Evolutionary conservation across 2,888 invertebrate genomes (phyloP).

Genomic region (Steinernema hermaphroditum): DNA sequence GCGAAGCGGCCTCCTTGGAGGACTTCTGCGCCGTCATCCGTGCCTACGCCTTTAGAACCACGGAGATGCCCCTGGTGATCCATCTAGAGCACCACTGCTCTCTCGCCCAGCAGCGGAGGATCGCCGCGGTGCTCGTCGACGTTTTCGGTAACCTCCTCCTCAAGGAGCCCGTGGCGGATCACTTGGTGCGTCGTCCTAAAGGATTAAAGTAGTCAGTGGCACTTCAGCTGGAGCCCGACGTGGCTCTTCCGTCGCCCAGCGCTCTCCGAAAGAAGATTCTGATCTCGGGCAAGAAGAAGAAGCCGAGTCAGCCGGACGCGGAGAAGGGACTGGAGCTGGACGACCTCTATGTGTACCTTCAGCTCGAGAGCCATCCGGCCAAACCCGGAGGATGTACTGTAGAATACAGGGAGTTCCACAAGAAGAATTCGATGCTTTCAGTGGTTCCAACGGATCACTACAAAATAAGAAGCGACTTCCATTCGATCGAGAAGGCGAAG

Average conservation of each 20-base stretch:
- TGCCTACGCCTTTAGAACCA: neutral
- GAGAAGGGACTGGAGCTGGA: conserved; percentile 18
- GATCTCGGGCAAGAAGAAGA: neutral
- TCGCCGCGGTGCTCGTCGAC: neutral
- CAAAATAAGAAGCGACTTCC: neutral
- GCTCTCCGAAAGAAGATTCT: neutral
- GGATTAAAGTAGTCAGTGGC: neutral
- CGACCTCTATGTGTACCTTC: neutral
- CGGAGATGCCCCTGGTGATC: neutral
- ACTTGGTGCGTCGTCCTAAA: neutral
- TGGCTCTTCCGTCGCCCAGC: neutral
- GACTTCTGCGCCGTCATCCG: neutral
- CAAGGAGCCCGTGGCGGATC: neutral
- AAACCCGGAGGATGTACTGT: neutral
- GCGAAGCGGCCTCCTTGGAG: neutral
- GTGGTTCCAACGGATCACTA: neutral
- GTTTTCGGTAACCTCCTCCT: neutral
- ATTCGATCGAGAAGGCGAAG: neutral
- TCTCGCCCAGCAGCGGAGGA: neutral
- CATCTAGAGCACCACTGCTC: conserved; percentile 10
- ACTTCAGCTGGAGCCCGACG: neutral
- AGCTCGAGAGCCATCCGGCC: neutral
- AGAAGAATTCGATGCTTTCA: too few species aligned
- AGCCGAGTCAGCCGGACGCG: too few species aligned
- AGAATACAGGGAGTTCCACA: too few species aligned